Conservation (phyloP, 2,888 invertebrate genomes). For the Callyntrura sp. region DNA sequence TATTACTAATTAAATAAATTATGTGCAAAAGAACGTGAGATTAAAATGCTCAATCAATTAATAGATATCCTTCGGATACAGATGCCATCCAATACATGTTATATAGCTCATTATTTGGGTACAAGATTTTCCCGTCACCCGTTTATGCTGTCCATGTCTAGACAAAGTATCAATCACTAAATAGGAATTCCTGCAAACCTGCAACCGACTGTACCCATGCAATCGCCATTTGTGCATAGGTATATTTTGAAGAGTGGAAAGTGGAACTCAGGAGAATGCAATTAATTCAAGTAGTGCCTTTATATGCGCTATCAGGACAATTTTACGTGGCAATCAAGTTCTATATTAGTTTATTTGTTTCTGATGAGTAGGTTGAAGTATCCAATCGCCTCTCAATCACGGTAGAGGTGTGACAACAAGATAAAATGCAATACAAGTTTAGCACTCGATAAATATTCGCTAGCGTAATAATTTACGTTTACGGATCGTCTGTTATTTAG, state of each 20-base stretch:
- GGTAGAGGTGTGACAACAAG: conserved; percentile 22
- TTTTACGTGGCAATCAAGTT: not conserved
- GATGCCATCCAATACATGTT: no score
- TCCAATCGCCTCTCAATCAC: conserved; percentile 49
- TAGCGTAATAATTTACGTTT: conserved; percentile 1
- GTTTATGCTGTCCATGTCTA: no score
- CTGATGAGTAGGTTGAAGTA: conserved; percentile 22
- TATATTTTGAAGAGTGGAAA: not conserved
- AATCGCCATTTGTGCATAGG: not conserved
- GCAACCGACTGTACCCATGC: no score
- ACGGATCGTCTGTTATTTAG: not conserved
- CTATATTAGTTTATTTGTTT: no score
- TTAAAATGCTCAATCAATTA: no score
- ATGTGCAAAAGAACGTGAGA: no score
- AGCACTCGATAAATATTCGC: not conserved
- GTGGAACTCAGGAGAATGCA: not conserved
- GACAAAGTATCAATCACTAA: no score
- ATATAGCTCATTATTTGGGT: no score
- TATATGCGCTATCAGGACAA: not conserved
- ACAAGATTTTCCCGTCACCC: no score
- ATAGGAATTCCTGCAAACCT: no score
- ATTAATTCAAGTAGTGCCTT: not conserved
- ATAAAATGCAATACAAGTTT: not conserved
- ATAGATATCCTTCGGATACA: no score
- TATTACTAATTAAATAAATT: no score